Percentiles rank a stretch among this genome's conserved stretches.
Evolutionary conservation across 2,888 invertebrate genomes (phyloP).

Genomic region (Pristionchus maxplancki): DNA sequence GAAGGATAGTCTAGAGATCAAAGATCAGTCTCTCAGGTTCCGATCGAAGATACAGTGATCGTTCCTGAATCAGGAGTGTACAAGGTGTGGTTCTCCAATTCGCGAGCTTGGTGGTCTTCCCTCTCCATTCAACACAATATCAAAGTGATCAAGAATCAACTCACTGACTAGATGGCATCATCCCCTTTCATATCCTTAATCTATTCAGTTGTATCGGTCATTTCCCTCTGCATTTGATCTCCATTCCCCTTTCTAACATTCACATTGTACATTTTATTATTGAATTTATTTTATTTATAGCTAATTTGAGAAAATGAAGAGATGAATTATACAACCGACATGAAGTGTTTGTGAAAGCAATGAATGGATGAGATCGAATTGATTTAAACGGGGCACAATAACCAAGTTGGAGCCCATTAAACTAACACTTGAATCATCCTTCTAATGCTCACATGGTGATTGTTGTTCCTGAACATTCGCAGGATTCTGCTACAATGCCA

Average conservation of each 20-base stretch:
- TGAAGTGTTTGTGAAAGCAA: no score
- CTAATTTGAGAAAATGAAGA: background rate
- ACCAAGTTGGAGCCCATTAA: background rate
- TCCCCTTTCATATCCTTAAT: background rate
- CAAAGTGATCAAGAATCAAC: conserved; percentile 31
- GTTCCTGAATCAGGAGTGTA: conserved; percentile 62
- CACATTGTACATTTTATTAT: background rate
- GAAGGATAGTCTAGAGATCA: background rate
- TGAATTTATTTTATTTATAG: background rate
- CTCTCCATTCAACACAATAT: conserved; percentile 50
- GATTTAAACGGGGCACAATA: background rate
- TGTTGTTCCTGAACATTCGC: no score
- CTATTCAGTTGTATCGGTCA: background rate
- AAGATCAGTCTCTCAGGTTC: conserved; percentile 53
- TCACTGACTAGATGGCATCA: background rate
- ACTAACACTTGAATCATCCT: background rate
- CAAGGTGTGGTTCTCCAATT: conserved; percentile 71
- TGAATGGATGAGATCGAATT: background rate
- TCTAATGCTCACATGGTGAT: background rate
- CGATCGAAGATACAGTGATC: conserved; percentile 52
- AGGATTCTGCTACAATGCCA: conserved; percentile 37
- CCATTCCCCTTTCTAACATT: background rate
- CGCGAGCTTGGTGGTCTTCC: conserved; percentile 71
- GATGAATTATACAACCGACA: background rate
- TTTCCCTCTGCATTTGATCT: background rate